phyloP scores from a whole-genome alignment of 2,113 vertebrate species.

The Halcyon senegalensis region DNA sequence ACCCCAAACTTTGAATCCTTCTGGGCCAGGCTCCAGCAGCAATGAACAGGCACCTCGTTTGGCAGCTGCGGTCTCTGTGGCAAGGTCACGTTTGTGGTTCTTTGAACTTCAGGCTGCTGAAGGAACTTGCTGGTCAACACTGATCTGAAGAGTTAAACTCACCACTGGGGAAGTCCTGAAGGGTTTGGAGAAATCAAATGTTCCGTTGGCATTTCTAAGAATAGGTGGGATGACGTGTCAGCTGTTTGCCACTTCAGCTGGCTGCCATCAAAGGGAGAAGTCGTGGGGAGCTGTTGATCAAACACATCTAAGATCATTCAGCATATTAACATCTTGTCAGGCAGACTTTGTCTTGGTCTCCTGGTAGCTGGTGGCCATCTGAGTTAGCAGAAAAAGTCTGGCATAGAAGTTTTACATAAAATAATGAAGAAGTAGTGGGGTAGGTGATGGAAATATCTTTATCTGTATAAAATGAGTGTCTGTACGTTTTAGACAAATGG shows the following conservation, averaged over 20 bases:
- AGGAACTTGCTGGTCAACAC: background rate
- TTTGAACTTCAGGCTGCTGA: background rate
- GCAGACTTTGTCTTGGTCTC: background rate
- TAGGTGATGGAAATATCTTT: background rate
- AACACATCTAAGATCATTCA: background rate
- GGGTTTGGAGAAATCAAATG: background rate
- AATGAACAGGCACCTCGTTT: background rate
- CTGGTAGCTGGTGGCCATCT: background rate
- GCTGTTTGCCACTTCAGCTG: background rate
- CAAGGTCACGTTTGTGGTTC: background rate
- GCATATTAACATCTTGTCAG: background rate
- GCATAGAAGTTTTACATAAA: background rate
- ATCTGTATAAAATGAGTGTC: background rate
- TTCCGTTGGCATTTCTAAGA: background rate
- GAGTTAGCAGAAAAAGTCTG: background rate
- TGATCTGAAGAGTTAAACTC: background rate
- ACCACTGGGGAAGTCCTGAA: background rate
- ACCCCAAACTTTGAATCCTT: background rate
- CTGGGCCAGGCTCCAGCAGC: fast-evolving
- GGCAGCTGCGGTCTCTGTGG: background rate
- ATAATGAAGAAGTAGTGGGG: background rate
- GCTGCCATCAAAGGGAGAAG: background rate
- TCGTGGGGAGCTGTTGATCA: background rate
- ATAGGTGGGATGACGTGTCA: background rate
- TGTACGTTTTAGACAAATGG: background rate